Evolutionary conservation across 2,113 vertebrate species (phyloP).

Genomic region (Chaetodon trifascialis): DNA sequence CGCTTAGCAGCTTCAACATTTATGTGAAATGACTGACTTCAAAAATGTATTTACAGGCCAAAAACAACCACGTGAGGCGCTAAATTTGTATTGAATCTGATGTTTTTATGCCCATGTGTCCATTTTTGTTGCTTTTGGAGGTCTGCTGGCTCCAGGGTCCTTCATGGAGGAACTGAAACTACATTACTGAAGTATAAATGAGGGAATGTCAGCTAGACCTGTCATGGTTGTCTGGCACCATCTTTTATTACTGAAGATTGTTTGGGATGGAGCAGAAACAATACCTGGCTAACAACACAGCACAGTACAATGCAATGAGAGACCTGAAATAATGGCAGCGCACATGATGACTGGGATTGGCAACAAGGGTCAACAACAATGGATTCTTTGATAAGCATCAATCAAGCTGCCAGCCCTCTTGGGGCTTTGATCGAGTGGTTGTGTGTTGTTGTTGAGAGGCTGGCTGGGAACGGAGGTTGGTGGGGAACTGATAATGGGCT

Average conservation of each 20-base stretch:
- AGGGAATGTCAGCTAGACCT: conserved; percentile 48
- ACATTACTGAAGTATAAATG: conserved; percentile 54
- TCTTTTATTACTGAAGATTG: conserved; percentile 57
- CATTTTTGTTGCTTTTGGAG: background rate
- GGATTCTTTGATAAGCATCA: conserved; percentile 76
- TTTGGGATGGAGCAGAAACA: conserved; percentile 50
- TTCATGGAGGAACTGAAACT: conserved; percentile 58
- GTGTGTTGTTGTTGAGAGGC: conserved; percentile 69
- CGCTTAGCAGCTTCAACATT: background rate
- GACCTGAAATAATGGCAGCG: conserved; percentile 38
- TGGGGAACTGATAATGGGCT: conserved; percentile 70
- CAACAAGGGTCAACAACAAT: conserved; percentile 76
- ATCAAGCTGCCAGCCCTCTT: conserved; percentile 61
- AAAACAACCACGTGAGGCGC: background rate
- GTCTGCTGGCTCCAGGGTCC: conserved; percentile 28
- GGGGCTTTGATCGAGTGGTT: conserved; percentile 70
- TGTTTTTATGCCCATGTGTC: background rate
- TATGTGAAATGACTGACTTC: background rate
- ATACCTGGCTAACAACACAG: conserved; percentile 58
- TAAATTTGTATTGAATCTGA: conserved; percentile 13
- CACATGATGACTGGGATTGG: conserved; percentile 65
- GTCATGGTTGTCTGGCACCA: conserved; percentile 43
- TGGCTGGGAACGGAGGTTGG: conserved; percentile 65
- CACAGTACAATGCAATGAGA: conserved; percentile 38
- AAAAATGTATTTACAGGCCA: background rate